Conservation (phyloP, 2,113 vertebrate species). For the Pelobates fuscus region DNA sequence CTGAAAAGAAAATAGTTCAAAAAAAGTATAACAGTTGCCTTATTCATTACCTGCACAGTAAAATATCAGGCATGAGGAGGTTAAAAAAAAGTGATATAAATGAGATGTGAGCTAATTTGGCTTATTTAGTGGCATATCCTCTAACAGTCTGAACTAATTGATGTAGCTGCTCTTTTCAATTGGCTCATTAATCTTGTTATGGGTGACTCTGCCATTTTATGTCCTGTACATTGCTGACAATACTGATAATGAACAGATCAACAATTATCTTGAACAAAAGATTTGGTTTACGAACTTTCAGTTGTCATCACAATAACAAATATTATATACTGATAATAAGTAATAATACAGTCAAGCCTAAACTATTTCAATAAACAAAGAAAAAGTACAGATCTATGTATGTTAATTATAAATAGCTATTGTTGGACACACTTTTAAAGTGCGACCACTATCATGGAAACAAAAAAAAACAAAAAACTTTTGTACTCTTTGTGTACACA, state of each 20-base stretch:
- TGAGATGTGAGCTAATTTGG: conserved; percentile 44
- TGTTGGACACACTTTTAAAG: no score
- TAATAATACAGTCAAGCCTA: no score
- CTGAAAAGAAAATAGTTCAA: no score
- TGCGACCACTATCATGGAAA: no score
- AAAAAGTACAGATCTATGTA: no score
- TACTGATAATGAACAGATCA: conserved; percentile 28
- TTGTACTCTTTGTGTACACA: no score
- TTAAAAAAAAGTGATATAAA: conserved; percentile 45
- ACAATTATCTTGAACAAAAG: background rate
- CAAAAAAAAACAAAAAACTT: no score
- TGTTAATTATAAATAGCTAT: no score
- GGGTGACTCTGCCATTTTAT: conserved; percentile 27
- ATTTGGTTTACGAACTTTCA: background rate
- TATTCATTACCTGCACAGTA: conserved; percentile 8
- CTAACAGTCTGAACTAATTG: conserved; percentile 41
- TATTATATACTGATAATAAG: background rate
- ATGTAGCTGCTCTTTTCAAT: conserved; percentile 47
- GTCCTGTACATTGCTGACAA: conserved; percentile 20
- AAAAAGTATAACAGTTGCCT: no score
- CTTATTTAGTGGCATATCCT: conserved; percentile 45
- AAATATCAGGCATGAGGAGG: no score
- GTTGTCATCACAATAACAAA: no score
- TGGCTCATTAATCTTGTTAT: conserved; percentile 47
- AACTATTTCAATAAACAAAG: no score